phyloP scores from a whole-genome alignment of 2,888 invertebrate genomes.

The Idaea aversata region DNA sequence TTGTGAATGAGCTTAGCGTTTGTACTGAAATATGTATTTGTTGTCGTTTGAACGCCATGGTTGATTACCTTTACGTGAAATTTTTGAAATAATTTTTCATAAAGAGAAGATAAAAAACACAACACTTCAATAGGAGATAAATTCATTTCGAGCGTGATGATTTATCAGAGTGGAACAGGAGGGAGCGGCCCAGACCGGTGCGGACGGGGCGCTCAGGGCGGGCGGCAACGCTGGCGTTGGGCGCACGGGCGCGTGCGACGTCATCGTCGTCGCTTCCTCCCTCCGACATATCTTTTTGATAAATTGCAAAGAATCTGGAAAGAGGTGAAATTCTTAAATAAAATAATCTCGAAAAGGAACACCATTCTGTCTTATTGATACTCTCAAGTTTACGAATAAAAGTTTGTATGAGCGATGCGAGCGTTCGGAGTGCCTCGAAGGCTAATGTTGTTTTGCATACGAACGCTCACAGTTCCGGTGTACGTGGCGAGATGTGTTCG shows the following conservation, averaged over 20 bases:
- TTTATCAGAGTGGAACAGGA: conserved; percentile 52
- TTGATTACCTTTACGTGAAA: conserved; percentile 17
- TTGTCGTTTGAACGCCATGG: conserved; percentile 20
- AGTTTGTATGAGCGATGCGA: conserved; percentile 30
- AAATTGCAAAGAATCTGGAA: conserved; percentile 63
- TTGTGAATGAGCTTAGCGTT: conserved; percentile 32
- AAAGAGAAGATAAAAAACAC: conserved; percentile 39
- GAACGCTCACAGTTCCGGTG: conserved; percentile 27
- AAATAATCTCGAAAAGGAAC: conserved; percentile 36
- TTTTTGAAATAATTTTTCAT: conserved; percentile 23
- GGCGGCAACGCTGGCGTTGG: neutral
- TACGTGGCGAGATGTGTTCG: conserved; percentile 23
- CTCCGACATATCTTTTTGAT: conserved; percentile 63
- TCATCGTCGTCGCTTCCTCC: conserved; percentile 56
- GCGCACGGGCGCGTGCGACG: conserved; percentile 50
- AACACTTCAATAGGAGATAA: conserved; percentile 55
- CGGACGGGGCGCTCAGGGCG: neutral
- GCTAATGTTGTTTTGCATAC: conserved; percentile 44
- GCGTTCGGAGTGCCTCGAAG: conserved; percentile 27
- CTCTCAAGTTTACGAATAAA: conserved; percentile 36
- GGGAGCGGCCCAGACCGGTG: conserved; percentile 21
- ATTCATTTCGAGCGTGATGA: conserved; percentile 63
- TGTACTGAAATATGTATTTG: conserved; percentile 20
- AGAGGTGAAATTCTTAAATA: conserved; percentile 54
- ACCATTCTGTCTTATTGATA: conserved; percentile 29